Percentiles rank a stretch among this genome's conserved stretches.
Conservation (phyloP, 2,797 vertebrate species). For the Fratercula arctica region DNA sequence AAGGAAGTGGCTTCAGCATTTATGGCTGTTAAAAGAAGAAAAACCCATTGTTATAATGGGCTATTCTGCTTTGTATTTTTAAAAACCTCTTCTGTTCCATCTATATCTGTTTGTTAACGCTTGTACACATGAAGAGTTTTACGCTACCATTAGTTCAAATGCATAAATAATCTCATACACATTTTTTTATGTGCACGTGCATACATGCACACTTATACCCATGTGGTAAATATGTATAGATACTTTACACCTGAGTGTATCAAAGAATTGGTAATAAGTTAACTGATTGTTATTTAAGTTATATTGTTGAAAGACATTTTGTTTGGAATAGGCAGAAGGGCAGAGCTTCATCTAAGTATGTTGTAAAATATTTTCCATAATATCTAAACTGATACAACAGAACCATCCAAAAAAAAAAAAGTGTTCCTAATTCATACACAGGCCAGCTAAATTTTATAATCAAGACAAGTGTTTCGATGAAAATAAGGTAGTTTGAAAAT, state of each 20-base stretch:
- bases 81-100: background rate
- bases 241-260: background rate
- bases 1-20: constrained; percentile 11
- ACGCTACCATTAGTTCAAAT: background rate
- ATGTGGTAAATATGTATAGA: background rate
- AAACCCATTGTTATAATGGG: background rate
- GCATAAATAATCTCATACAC: background rate
- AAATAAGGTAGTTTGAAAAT: background rate
- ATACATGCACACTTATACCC: fast-evolving
- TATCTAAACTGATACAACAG: background rate
- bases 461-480: background rate
- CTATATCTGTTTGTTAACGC: background rate
- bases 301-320: background rate
- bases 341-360: background rate
- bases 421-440: background rate
- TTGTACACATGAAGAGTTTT: background rate
- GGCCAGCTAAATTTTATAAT: background rate
- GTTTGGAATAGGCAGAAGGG: background rate
- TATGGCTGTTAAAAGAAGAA: constrained; percentile 4
- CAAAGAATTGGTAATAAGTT: background rate
- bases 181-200: background rate
- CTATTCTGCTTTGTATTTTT: background rate
- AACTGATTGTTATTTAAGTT: background rate
- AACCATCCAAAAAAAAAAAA: background rate
- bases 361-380: background rate